Conservation (phyloP, 2,888 invertebrate genomes). For the Busseola fusca region DNA sequence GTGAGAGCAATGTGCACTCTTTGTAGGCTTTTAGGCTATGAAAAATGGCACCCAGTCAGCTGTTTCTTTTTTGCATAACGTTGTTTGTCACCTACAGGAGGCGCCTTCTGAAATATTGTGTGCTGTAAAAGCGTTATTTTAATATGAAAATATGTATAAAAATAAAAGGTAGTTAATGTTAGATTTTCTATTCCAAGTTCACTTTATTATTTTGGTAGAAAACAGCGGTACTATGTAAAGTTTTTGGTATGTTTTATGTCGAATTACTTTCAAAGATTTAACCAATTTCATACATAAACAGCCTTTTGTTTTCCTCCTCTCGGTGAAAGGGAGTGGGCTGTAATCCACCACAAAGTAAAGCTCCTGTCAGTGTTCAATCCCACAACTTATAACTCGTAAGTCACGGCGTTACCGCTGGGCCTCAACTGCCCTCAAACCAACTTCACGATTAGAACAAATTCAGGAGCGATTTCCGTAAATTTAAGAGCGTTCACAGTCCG, state of each 20-base stretch:
- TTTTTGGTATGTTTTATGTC: not conserved
- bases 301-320: no score
- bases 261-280: not conserved
- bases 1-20: conserved; percentile 23
- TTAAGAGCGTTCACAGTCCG: not conserved
- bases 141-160: not conserved
- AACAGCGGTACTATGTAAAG: not conserved
- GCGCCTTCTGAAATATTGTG: conserved; percentile 37
- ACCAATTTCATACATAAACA: not conserved
- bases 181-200: not conserved
- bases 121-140: conserved; percentile 17
- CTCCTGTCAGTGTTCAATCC: no score
- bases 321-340: no score
- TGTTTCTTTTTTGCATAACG: conserved; percentile 44
- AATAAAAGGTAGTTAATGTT: not conserved
- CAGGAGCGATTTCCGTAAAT: not conserved
- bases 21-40: conserved; percentile 53
- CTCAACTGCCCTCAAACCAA: no score
- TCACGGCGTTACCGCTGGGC: no score
- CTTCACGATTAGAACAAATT: not conserved
- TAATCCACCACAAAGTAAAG: no score
- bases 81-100: conserved; percentile 44
- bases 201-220: not conserved
- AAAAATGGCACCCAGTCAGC: conserved; percentile 49
- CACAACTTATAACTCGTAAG: no score